These are phyloP conservation scores for Trichacis sp. DNA, from an alignment of 2,888 invertebrate species.

Conservation along the genomic window DNA sequence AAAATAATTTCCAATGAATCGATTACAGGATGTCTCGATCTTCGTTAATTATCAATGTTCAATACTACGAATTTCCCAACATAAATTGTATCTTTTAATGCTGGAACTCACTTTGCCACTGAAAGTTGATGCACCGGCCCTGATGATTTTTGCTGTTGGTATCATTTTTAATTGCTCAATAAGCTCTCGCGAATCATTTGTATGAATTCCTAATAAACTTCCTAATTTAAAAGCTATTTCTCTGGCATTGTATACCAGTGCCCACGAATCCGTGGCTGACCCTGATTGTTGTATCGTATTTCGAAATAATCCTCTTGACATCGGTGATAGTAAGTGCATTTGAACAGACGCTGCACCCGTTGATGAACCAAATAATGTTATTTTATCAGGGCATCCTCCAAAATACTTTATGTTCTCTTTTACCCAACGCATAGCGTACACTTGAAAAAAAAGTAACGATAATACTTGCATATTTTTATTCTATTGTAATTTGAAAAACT, in stretches of 20 bases:
- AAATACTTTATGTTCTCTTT: conserved; percentile 59
- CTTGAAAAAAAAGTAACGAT: no score
- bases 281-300: conserved; percentile 56
- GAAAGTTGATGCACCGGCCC: conserved; percentile 41
- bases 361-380: conserved; percentile 56
- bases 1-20: no score
- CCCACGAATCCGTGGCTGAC: conserved; percentile 45
- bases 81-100: no score
- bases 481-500: no score
- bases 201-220: conserved; percentile 53
- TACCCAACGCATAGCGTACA: conserved; percentile 56
- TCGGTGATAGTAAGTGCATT: conserved; percentile 60
- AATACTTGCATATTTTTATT: no score
- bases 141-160: conserved; percentile 48
- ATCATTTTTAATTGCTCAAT: conserved; percentile 51
- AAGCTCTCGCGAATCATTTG: conserved; percentile 50
- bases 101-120: conserved; percentile 42
- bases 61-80: no score
- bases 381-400: conserved; percentile 55
- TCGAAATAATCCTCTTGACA: conserved; percentile 60
- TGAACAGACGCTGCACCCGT: conserved; percentile 54
- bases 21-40: no score
- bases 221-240: conserved; percentile 56
- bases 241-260: conserved; percentile 45
- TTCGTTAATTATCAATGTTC: no score